Percentiles rank a stretch among this genome's conserved stretches.
Conservation (phyloP, 2,113 vertebrate species). For the Riparia riparia region DNA sequence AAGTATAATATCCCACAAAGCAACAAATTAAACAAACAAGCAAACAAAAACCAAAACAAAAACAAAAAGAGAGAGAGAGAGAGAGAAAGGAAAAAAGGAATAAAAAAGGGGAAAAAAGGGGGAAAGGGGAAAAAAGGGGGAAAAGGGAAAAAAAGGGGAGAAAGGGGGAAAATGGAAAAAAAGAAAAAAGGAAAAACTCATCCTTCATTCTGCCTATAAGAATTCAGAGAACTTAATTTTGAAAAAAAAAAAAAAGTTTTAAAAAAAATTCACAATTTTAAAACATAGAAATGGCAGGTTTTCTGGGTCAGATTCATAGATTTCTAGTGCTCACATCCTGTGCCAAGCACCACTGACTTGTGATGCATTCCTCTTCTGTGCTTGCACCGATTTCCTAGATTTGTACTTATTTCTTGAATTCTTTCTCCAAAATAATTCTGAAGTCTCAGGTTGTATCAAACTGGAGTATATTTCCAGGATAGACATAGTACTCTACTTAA, state of each 20-base stretch:
- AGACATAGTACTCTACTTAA: not conserved
- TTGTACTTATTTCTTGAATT: not conserved
- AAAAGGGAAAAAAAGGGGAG: too few species aligned
- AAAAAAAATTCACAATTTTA: not conserved
- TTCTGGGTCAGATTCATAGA: not conserved
- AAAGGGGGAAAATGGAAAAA: too few species aligned
- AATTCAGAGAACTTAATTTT: not conserved
- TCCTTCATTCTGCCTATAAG: not conserved
- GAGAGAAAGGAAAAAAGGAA: too few species aligned
- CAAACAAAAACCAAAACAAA: too few species aligned
- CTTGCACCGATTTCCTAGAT: not conserved
- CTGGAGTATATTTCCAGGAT: not conserved
- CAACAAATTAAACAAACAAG: not conserved
- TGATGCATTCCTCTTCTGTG: not conserved
- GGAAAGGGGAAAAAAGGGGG: too few species aligned
- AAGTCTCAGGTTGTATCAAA: not conserved
- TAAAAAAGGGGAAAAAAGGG: too few species aligned
- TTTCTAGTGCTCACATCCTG: not conserved
- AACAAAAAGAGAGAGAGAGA: too few species aligned
- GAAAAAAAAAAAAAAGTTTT: not conserved
- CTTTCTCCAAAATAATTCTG: not conserved
- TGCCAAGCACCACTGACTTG: not conserved
- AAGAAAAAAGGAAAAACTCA: too few species aligned
- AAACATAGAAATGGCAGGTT: not conserved
- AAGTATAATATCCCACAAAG: not conserved